Conservation (phyloP, 2,888 invertebrate genomes). For the Chouioia cunea region DNA sequence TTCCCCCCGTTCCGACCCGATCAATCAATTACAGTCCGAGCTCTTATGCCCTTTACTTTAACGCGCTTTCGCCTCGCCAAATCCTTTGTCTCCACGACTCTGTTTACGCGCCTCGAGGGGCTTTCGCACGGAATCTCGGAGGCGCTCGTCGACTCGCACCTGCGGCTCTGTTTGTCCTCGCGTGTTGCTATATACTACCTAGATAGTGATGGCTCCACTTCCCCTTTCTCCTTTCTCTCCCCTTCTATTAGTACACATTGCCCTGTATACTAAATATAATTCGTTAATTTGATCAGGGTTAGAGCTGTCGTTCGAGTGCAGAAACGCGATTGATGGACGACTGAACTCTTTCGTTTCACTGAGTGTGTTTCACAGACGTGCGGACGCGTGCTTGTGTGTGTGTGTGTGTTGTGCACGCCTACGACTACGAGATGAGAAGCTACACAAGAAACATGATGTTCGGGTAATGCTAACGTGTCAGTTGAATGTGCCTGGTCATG, state of each 20-base stretch:
- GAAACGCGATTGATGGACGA: slow-evolving; percentile 1
- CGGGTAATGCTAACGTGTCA: slow-evolving; percentile 17
- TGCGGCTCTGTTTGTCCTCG: slow-evolving; percentile 29
- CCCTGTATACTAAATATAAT: slow-evolving; percentile 52
- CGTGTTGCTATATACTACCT: slow-evolving; percentile 2
- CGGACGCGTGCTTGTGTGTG: neutral
- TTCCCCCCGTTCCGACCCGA: neutral
- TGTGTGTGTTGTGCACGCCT: neutral
- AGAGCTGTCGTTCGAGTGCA: too few relatives aligned
- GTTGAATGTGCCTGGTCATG: slow-evolving; percentile 30
- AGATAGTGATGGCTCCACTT: neutral
- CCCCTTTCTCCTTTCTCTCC: neutral
- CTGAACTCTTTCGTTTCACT: slow-evolving; percentile 17
- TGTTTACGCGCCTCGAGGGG: slow-evolving; percentile 24
- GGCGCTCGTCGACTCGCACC: slow-evolving; percentile 22
- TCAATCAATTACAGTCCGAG: slow-evolving; percentile 31
- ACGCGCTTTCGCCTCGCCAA: slow-evolving; percentile 19
- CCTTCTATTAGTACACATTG: slow-evolving; percentile 9
- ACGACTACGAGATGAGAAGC: neutral
- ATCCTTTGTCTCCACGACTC: slow-evolving; percentile 35
- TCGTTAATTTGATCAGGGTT: slow-evolving; percentile 55
- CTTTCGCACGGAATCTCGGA: slow-evolving; percentile 4
- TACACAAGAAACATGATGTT: slow-evolving; percentile 37
- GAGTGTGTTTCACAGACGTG: neutral
- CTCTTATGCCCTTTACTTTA: slow-evolving; percentile 19